Conservation (phyloP, 2,797 vertebrate genomes). For the Myripristis murdjan region DNA sequence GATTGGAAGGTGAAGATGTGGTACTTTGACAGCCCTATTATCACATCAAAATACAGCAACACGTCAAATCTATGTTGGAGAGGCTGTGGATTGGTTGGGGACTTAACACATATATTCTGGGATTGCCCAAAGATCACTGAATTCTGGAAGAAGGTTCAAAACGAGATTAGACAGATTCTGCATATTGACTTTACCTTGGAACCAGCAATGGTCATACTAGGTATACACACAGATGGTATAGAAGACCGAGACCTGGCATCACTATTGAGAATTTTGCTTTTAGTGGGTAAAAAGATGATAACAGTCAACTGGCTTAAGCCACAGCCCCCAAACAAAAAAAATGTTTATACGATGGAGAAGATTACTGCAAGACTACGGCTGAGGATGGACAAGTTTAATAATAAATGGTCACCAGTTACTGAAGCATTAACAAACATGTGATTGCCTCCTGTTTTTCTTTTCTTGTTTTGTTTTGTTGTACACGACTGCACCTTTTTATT, state of each 20-base stretch:
- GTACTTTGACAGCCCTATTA: neutral
- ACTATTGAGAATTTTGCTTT: too few relatives aligned
- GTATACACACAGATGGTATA: neutral
- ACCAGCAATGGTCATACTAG: neutral
- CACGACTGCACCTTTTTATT: too few relatives aligned
- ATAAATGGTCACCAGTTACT: neutral
- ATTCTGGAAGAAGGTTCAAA: too few relatives aligned
- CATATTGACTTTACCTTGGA: neutral
- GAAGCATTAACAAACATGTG: too few relatives aligned
- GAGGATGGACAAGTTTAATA: neutral
- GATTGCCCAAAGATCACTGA: constrained; percentile 6
- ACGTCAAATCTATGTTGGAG: neutral
- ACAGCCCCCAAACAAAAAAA: constrained; percentile 7
- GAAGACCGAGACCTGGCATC: neutral
- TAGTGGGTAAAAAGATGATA: neutral
- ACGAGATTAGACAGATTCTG: neutral
- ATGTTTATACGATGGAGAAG: neutral
- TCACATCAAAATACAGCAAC: neutral
- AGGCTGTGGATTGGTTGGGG: neutral
- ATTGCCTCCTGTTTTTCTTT: too few relatives aligned
- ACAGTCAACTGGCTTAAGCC: constrained; percentile 13
- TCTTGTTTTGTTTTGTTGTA: too few relatives aligned
- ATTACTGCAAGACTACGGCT: constrained; percentile 13
- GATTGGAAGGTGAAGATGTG: constrained; percentile 3
- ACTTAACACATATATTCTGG: neutral